Evolutionary conservation across 2,888 invertebrate species (phyloP).

Genomic region (Pollenia griseotomentosa): DNA sequence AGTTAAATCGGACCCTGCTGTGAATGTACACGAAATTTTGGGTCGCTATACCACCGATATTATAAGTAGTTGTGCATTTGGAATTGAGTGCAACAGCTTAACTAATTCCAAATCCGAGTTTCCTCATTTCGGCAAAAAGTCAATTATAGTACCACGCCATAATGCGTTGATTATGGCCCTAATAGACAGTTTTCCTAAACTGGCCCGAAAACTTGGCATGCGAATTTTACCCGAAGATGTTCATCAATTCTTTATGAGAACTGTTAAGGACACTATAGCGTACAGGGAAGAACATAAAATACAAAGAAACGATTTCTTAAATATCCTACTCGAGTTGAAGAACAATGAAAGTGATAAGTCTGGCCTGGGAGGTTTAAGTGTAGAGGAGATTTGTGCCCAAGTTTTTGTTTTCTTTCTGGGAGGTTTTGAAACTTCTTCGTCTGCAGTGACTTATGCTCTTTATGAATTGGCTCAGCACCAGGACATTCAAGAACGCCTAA

Average conservation of each 20-base stretch:
- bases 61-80: constrained; percentile 85
- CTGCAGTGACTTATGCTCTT: not conserved
- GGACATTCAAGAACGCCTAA: not conserved
- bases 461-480: not conserved
- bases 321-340: constrained; percentile 81
- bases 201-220: constrained; percentile 76
- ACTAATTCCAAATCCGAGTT: constrained; percentile 82
- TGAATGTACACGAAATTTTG: constrained; percentile 77
- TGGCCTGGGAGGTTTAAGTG: not conserved
- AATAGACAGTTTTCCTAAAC: constrained; percentile 75
- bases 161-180: constrained; percentile 61
- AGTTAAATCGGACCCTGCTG: not conserved
- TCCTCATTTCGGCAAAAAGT: constrained; percentile 76
- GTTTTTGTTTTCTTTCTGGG: not conserved
- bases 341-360: constrained; percentile 3
- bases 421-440: constrained; percentile 1
- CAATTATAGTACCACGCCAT: constrained; percentile 75
- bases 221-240: constrained; percentile 75
- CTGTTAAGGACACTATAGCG: constrained; percentile 81
- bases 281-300: constrained; percentile 80
- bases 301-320: constrained; percentile 84
- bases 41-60: constrained; percentile 84
- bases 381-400: not conserved
- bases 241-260: constrained; percentile 78
- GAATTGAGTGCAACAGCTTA: constrained; percentile 84